phyloP scores from a whole-genome alignment of 2,113 vertebrate species.

The Cygnus buccinator region DNA sequence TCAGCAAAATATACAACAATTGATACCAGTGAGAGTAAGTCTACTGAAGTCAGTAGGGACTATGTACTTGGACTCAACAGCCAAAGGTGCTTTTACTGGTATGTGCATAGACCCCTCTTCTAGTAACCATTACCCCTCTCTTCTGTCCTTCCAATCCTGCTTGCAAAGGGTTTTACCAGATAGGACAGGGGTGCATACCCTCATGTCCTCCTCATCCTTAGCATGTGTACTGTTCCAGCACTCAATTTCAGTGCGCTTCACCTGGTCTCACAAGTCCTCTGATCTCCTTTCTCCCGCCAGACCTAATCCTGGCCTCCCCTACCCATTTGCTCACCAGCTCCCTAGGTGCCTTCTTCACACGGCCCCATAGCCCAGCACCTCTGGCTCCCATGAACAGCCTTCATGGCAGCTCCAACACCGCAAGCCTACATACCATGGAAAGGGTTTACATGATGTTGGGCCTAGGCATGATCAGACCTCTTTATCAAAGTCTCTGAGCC shows the following conservation, averaged over 20 bases:
- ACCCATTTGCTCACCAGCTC: neutral
- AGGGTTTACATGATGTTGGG: neutral
- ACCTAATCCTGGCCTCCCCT: no score
- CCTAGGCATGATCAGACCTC: neutral
- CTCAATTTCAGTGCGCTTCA: rapidly evolving
- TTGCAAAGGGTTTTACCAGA: neutral
- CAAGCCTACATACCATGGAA: neutral
- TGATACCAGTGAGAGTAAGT: neutral
- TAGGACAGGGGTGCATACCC: neutral
- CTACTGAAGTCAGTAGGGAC: neutral
- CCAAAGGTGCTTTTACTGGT: neutral
- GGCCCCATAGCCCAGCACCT: neutral
- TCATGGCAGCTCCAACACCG: neutral
- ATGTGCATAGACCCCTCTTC: neutral
- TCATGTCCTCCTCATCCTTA: neutral
- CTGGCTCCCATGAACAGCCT: neutral
- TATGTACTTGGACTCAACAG: neutral
- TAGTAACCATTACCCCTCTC: neutral
- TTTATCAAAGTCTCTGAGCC: neutral
- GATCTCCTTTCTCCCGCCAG: neutral
- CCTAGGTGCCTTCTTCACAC: neutral
- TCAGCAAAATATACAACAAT: neutral
- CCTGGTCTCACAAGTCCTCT: neutral
- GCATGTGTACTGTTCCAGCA: rapidly evolving
- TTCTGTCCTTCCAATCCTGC: neutral